Evolutionary conservation across 2,888 invertebrate genomes (phyloP).

Genomic region (Mythimna impura): DNA sequence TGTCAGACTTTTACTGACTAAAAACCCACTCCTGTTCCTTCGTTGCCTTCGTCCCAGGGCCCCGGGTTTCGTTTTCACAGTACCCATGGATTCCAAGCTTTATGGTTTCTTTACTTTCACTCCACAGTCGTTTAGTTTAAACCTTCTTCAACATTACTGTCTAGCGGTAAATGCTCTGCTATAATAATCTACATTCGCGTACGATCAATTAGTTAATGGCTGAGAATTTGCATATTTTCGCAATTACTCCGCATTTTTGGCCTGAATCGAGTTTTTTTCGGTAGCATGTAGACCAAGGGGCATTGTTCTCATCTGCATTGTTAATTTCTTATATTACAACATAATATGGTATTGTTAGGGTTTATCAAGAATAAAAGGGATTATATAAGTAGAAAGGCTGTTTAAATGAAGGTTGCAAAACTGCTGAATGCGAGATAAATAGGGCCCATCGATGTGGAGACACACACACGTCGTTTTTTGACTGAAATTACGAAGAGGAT

Average conservation of each 20-base stretch:
- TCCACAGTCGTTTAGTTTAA: neutral
- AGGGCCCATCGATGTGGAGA: too few species aligned
- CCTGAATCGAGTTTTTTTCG: conserved; percentile 12
- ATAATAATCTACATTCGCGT: conserved; percentile 53
- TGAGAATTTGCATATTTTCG: conserved; percentile 49
- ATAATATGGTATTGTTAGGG: neutral
- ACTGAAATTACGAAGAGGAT: too few species aligned
- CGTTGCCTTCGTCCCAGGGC: too few species aligned
- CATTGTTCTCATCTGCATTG: conserved; percentile 1
- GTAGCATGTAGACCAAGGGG: conserved; percentile 5
- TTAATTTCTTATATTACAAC: neutral
- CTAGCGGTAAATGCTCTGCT: conserved; percentile 8
- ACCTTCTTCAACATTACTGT: conserved; percentile 32
- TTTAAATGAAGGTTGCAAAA: too few species aligned
- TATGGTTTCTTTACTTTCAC: neutral
- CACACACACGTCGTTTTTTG: too few species aligned
- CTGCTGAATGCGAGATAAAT: neutral
- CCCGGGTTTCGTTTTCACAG: too few species aligned
- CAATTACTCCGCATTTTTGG: conserved; percentile 40
- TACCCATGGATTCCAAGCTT: too few species aligned
- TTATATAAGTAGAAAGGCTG: conserved; percentile 2
- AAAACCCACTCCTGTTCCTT: too few species aligned
- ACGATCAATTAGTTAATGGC: conserved; percentile 50
- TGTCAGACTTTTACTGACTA: too few species aligned
- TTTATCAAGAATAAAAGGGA: neutral